phyloP scores from a whole-genome alignment of 2,888 invertebrate species.

The Cerastoderma edule region DNA sequence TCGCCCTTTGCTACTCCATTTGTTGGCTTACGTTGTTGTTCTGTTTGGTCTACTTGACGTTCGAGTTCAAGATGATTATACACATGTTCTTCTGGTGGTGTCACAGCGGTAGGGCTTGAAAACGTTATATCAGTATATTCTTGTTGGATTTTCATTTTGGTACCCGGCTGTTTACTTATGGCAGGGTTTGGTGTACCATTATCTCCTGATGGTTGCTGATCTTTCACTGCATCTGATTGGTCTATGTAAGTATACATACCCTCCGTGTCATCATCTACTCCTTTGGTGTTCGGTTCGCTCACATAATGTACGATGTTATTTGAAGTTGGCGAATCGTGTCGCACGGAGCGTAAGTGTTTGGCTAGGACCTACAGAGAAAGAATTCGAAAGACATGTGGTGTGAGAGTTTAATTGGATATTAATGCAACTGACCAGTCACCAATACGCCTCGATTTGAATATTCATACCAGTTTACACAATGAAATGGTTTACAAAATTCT shows the following conservation, averaged over 20 bases:
- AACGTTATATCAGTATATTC: slow-evolving; percentile 10
- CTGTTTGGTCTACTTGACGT: background rate
- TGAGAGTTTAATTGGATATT: too few species aligned
- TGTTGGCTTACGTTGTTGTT: background rate
- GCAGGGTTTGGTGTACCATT: too few species aligned
- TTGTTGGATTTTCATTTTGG: background rate
- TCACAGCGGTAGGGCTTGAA: background rate
- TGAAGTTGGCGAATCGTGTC: background rate
- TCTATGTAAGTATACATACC: background rate
- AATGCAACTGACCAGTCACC: too few species aligned
- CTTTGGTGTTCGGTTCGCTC: background rate
- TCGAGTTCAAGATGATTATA: slow-evolving; percentile 10
- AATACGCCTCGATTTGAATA: too few species aligned
- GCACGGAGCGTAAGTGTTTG: slow-evolving; percentile 2
- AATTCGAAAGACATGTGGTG: too few species aligned
- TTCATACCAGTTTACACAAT: too few species aligned
- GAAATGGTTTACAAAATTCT: too few species aligned
- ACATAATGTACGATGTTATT: background rate
- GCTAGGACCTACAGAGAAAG: slow-evolving; percentile 15
- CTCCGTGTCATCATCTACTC: background rate
- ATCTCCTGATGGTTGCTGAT: too few species aligned
- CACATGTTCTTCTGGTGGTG: background rate
- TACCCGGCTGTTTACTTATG: too few species aligned
- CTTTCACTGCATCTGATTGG: too few species aligned
- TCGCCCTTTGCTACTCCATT: background rate